A percentile compares a stretch with the other conserved stretches of the same genome.
phyloP scores from a whole-genome alignment of 1,140 invertebrate genomes.

The Cardiocondyla obscurior region DNA sequence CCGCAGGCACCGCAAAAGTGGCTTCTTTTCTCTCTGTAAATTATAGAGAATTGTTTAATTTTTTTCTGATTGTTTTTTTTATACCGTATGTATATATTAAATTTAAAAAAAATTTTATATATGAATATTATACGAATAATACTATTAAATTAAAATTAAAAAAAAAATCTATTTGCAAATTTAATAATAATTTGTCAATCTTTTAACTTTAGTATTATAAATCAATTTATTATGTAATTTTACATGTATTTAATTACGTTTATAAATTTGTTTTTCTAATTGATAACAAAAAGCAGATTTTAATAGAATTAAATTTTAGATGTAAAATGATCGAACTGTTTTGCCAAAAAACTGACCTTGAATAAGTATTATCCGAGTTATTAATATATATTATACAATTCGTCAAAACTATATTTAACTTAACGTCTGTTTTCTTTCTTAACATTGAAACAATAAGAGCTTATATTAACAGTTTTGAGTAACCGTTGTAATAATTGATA shows the following conservation, averaged over 20 bases:
- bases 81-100: background rate
- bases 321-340: constrained; percentile 60
- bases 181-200: background rate
- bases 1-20: constrained; percentile 75
- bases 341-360: constrained; percentile 64
- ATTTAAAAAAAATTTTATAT: background rate
- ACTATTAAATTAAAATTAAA: background rate
- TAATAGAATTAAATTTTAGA: constrained; percentile 44
- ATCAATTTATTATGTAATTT: constrained; percentile 25
- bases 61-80: background rate
- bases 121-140: background rate
- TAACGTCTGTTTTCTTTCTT: background rate
- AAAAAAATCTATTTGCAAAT: background rate
- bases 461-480: background rate
- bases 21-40: constrained; percentile 81
- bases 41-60: constrained; percentile 14
- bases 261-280: constrained; percentile 63
- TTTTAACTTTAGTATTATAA: background rate
- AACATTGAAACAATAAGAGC: background rate
- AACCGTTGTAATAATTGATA: background rate
- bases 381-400: constrained; percentile 43
- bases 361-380: constrained; percentile 54
- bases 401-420: constrained; percentile 14
- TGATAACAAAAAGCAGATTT: background rate
- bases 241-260: constrained; percentile 49